Base-by-base conservation (phyloP, 1,140 invertebrate species). In the Lanistes nyassanus region DNA sequence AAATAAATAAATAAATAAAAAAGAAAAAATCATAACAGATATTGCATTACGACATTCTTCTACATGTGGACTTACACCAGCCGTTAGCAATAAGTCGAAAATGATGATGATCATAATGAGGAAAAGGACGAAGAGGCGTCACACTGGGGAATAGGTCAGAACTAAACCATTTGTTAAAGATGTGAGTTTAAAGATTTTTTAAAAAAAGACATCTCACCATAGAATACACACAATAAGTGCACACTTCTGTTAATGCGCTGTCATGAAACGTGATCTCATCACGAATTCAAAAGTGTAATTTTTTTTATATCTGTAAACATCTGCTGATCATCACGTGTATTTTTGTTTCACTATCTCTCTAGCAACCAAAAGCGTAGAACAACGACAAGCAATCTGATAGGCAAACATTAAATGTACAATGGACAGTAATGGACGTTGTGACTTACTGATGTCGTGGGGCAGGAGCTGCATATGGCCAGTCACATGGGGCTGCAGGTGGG, bases 361-460 rank as follows among this genome's bases (percentile, higher is more conserved):
- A 29, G 13, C 64, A 66, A 36, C 39, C 37, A 26, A 23, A 69
- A 13, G 11, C 42, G 9, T 42, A n/a, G 26, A 31, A 9, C 11
- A 26, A 55, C 56, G 23, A 69, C 67, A 29, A 5, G 1, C 16
- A 69, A n/a, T n/a, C n/a, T n/a, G n/a, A n/a, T n/a, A n/a, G n/a
- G n/a, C n/a, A n/a, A n/a, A n/a, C n/a, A n/a, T n/a, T n/a, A n/a
- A n/a, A n/a, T n/a, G n/a, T n/a, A n/a, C n/a, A 0, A 42, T 29
- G 26, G 29, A 65, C 58, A 9, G 23, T 21, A 23, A 37, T n/a
- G 31, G 11, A n/a, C n/a, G n/a, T 29, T 37, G 23, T 26, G 6
- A 74, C 73, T 26, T 37, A 66, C 53, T 37, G 11, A 67, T n/a
- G n/a, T 51, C 53, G 21, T 56, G 36, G 47, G 64, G 65, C 47